Evolutionary conservation across 2,113 vertebrate species (phyloP).

Genomic region (Grammomys dolichurus): DNA sequence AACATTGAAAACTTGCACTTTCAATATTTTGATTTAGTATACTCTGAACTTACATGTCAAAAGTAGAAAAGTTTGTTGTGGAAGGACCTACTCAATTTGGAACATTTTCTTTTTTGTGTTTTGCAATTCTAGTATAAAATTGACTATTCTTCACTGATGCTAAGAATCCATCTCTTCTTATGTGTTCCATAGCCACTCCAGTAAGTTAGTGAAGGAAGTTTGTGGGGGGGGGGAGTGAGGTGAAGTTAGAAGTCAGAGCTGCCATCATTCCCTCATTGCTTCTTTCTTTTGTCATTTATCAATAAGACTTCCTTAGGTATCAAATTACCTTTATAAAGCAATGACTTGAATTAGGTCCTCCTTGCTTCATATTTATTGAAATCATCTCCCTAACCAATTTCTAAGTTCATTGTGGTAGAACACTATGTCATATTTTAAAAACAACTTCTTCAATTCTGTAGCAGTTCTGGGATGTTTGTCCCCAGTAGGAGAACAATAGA

Average conservation of each 20-base stretch:
- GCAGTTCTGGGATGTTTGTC: neutral
- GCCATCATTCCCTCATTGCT: constrained; percentile 3
- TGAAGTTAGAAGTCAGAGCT: neutral
- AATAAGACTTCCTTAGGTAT: neutral
- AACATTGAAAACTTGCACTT: neutral
- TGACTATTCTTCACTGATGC: neutral
- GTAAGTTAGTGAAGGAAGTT: neutral
- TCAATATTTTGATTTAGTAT: constrained; percentile 42
- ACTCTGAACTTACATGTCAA: neutral
- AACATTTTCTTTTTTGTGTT: neutral
- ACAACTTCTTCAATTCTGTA: neutral
- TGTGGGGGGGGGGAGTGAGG: neutral
- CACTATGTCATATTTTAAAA: neutral
- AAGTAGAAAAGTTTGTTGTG: neutral
- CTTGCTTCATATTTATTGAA: constrained; percentile 15
- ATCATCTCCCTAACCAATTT: neutral
- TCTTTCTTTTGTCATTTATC: constrained; percentile 28
- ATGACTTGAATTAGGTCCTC: neutral
- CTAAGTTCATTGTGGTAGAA: neutral
- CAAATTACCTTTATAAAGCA: neutral
- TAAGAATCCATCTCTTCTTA: neutral
- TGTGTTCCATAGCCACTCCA: neutral
- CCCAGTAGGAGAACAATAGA: neutral
- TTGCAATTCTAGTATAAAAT: neutral
- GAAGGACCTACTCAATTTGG: neutral